Base-by-base conservation (phyloP, 2,888 invertebrate genomes). In the Stictocephala bisonia region DNA sequence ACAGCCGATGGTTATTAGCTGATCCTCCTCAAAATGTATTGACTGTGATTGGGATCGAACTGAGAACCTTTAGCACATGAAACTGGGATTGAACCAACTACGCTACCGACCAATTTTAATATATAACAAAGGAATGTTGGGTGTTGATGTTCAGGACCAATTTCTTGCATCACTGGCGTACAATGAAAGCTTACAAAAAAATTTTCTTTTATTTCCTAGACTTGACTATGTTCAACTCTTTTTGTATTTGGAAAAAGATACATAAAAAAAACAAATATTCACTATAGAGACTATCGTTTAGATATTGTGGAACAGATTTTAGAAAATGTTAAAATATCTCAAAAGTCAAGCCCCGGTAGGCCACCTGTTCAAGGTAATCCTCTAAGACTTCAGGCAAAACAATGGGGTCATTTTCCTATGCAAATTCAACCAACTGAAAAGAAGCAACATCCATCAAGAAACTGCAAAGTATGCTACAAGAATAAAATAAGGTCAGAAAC, bases 71-170 rank as follows among this genome's bases (percentile, higher is more conserved):
- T n/a, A n/a, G n/a, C n/a, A n/a, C n/a, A n/a, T n/a, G n/a, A n/a
- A n/a, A n/a, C n/a, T n/a, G n/a, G n/a, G n/a, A n/a, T n/a, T n/a
- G n/a, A n/a, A n/a, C n/a, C n/a, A n/a, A n/a, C n/a, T n/a, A n/a
- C n/a, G n/a, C n/a, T n/a, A n/a, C n/a, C n/a, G n/a, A n/a, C n/a
- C n/a, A n/a, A n/a, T n/a, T n/a, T 27, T 1, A 31, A 58, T 20
- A 20, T 58, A 67, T 44, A 67, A 67, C 35, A 48, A 67, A 26
- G 67, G 48, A 22, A 67, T 67, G 67, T 44, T 44, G 18, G 67
- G 67, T 2, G 48, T 44, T 24, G 67, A 67, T 27, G 27, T 24
- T 18, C 67, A 67, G 26, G 67, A 67, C 18, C 67, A 48, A 26
- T 22, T 35, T 20, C 6, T 67, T n/a, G 44, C 44, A 7, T 44